Base-by-base conservation (phyloP, 2,797 vertebrate species). In the Poecilia wingei region DNA sequence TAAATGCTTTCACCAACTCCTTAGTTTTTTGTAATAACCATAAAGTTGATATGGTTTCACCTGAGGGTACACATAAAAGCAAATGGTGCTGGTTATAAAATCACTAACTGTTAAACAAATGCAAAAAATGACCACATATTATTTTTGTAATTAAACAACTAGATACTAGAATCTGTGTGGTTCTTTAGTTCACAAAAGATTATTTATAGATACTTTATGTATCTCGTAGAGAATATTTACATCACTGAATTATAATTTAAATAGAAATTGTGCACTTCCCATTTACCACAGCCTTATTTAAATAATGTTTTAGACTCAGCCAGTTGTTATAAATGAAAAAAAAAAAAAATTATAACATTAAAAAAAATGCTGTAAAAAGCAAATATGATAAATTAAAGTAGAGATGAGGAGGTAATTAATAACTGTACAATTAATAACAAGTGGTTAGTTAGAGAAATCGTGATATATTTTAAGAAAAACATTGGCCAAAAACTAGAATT, bases 1-100 rank as follows among this genome's bases (percentile, higher is more conserved):
- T 46, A 82, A 96, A 94, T 0, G 53, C 93, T 25, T 81, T 43
- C 75, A 95, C 91, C 14, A 96, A 85, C 18, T 92, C 85, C 76
- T 83, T 85, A 1, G 95, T 93, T 41, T 87, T 79, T 64, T 47
- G 75, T 18, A 95, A 53, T 6, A 87, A 87, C 3, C 22, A 46
- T 14, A 86, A 43, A 6, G 86, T 51, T 7, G 88, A 7, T 31
- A 78, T 66, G 0, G 74, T 74, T 41, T 78, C 59, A 86, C 90
- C 95, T 96, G 83, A 41, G 12, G 49, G n/a, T 49, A 87, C 3
- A 85, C 25, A 18, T 2, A 75, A 0, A 78, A 2, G n/a, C 39
- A 84, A 12, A n/a, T 9, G 10, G n/a, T 0, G 18, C 13, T 49
- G n/a, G 16, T 20, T 18, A 75, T 77, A 25, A 79, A 41, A 78